Conservation (phyloP, 2,797 vertebrate genomes). For the Argyrosomus regius region DNA sequence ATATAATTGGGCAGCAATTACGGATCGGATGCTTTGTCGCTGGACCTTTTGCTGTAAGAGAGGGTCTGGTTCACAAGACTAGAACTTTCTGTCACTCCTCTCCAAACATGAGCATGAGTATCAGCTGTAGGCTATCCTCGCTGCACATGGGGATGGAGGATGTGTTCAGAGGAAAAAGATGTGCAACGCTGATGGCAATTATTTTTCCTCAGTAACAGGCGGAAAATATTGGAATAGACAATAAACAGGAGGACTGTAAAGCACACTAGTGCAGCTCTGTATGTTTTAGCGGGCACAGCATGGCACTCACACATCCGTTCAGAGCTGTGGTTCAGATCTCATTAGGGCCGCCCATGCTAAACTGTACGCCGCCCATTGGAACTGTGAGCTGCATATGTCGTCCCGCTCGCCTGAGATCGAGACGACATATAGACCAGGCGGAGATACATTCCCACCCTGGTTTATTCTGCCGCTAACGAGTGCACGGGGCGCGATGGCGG, state of each 20-base stretch:
- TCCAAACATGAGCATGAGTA: conserved; percentile 52
- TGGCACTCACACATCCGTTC: conserved; percentile 22
- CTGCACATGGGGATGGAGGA: conserved; percentile 6
- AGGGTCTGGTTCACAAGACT: conserved; percentile 61
- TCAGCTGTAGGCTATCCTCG: conserved; percentile 52
- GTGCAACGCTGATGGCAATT: conserved; percentile 58
- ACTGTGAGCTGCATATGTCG: background rate
- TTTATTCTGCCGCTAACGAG: conserved; percentile 21
- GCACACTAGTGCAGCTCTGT: background rate
- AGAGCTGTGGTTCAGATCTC: conserved; percentile 46
- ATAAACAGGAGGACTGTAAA: conserved; percentile 27
- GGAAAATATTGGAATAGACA: conserved; percentile 20
- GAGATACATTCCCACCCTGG: background rate
- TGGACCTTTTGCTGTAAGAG: conserved; percentile 74
- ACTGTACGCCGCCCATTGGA: background rate
- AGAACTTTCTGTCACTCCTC: conserved; percentile 69
- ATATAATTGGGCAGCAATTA: conserved; percentile 84
- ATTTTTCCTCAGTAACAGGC: conserved; percentile 59
- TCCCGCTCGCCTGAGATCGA: background rate
- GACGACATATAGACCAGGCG: background rate
- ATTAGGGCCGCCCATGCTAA: conserved; percentile 38
- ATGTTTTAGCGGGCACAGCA: conserved; percentile 27
- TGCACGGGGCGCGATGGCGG: background rate
- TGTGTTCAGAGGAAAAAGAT: conserved; percentile 8
- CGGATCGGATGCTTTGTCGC: conserved; percentile 72